These are phyloP conservation scores for Sussaba pulchella DNA, from an alignment of 2,888 invertebrate species.

Conservation along the genomic window DNA sequence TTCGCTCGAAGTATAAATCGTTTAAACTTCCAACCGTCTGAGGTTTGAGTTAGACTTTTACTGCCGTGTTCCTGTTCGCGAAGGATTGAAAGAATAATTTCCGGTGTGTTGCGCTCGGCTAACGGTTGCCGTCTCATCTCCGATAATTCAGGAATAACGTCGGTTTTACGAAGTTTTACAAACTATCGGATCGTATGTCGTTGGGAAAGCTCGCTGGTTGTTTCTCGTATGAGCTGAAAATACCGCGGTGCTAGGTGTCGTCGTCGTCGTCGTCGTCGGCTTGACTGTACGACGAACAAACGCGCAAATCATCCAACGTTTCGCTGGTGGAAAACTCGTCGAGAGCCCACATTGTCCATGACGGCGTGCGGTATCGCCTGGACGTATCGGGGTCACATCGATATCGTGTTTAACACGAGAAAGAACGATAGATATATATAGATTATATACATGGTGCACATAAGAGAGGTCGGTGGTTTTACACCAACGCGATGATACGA, in stretches of 20 bases:
- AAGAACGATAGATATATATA: slow-evolving; percentile 36
- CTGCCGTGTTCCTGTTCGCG: slow-evolving; percentile 16
- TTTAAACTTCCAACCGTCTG: slow-evolving; percentile 42
- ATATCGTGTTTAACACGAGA: slow-evolving; percentile 70
- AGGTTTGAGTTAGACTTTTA: slow-evolving; percentile 26
- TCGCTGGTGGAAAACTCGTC: slow-evolving; percentile 41
- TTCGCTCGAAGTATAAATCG: slow-evolving; percentile 51
- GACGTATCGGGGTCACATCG: slow-evolving; percentile 78
- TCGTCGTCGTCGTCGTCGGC: no score
- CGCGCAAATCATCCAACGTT: slow-evolving; percentile 5
- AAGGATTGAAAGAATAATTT: slow-evolving; percentile 60
- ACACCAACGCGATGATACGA: slow-evolving; percentile 74
- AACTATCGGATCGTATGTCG: slow-evolving; percentile 5
- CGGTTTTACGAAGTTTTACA: slow-evolving; percentile 6
- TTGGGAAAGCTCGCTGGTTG: neutral
- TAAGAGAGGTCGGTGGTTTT: slow-evolving; percentile 69
- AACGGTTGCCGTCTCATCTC: neutral
- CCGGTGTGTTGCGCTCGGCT: slow-evolving; percentile 20
- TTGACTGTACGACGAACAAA: slow-evolving; percentile 11
- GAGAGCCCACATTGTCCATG: slow-evolving; percentile 42
- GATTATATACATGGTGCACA: slow-evolving; percentile 11
- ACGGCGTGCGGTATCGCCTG: slow-evolving; percentile 46
- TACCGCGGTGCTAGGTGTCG: neutral
- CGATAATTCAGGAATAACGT: neutral
- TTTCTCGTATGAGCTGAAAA: neutral